Evolutionary conservation across 2,888 invertebrate genomes (phyloP).

Genomic region (Caenorhabditis parvicauda): DNA sequence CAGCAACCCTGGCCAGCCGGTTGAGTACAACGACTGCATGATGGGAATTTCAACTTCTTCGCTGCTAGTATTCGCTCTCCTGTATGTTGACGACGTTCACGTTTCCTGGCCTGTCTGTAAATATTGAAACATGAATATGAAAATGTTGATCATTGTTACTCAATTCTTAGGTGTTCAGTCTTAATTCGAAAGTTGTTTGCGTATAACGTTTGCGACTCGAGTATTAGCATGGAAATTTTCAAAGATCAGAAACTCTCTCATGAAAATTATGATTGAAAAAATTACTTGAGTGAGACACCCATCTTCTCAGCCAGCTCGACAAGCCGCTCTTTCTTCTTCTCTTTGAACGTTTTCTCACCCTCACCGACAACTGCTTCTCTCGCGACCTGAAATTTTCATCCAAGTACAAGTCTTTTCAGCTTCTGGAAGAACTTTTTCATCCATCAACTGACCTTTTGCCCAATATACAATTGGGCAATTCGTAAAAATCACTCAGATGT

Average conservation of each 20-base stretch:
- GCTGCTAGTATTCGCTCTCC: slow-evolving; percentile 15
- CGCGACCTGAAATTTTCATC: slow-evolving; percentile 17
- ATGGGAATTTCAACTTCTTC: slow-evolving; percentile 25
- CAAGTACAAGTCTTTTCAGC: neutral
- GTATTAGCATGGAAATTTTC: neutral
- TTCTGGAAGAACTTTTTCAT: too few species aligned
- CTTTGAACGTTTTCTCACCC: slow-evolving; percentile 33
- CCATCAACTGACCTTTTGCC: too few species aligned
- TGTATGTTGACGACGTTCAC: slow-evolving; percentile 27
- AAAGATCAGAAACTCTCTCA: neutral
- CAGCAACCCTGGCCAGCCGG: slow-evolving; percentile 52
- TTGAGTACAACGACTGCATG: slow-evolving; percentile 48
- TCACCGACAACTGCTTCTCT: slow-evolving; percentile 25
- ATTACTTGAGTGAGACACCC: slow-evolving; percentile 38
- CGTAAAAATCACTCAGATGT: too few species aligned
- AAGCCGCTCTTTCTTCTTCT: slow-evolving; percentile 29
- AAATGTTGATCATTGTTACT: neutral
- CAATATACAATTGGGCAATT: too few species aligned
- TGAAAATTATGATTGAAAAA: neutral
- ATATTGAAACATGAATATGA: too few species aligned
- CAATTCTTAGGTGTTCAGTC: neutral
- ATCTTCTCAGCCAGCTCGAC: slow-evolving; percentile 24
- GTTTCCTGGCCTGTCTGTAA: slow-evolving; percentile 35
- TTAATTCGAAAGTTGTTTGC: neutral
- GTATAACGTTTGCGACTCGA: too few species aligned